Evolutionary conservation across 2,797 vertebrate genomes (phyloP), one percentile per base, ranked within the genome.

Genomic region (Megaceryle alcyon): DNA sequence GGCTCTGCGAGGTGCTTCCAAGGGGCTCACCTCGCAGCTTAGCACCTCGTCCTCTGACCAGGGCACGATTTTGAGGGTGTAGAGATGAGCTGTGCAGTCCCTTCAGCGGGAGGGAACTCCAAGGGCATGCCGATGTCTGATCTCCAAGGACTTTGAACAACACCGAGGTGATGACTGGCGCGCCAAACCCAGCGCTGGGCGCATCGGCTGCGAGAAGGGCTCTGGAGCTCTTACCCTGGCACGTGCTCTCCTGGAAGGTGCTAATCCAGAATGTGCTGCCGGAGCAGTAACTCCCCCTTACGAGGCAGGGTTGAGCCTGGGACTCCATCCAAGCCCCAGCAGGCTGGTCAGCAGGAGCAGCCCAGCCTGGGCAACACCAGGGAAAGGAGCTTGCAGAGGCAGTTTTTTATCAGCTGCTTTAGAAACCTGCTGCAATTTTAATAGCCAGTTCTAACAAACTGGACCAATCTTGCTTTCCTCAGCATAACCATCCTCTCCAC

Each of bases 361-460:
- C 82, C 78, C 43, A 76, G 54, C 64, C 89, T 28, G 73, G 54
- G 59, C 86, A 80, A 8, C 69, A 54, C 3, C 33, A n/a, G 63
- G 59, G 29, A 56, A 88, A 1, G 28, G 35, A 93, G 86, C 84
- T 93, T 89, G 81, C 43, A 26, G 78, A 39, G 89, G 94, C 95
- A 96, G 86, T 66, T 93, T 79, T 90, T 92, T 94, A 95, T 97
- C 94, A 85, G 84, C 91, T 66, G 48, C 85, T 81, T 72, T 72
- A 84, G 77, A 59, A 93, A 83, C 25, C 61, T 83, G 56, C 93
- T 95, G 92, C 64, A 56, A 59, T 77, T 82, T 85, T 91, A 91
- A 89, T 80, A 64, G 86, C 10, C 63, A 39, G 49, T 43, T 70
- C 46, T 63, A 63, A 86, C 63, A 77, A 60, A 72, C 17, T 15